Evolutionary conservation across 2,888 invertebrate genomes (phyloP).

Genomic region (Campopleginae sp.): DNA sequence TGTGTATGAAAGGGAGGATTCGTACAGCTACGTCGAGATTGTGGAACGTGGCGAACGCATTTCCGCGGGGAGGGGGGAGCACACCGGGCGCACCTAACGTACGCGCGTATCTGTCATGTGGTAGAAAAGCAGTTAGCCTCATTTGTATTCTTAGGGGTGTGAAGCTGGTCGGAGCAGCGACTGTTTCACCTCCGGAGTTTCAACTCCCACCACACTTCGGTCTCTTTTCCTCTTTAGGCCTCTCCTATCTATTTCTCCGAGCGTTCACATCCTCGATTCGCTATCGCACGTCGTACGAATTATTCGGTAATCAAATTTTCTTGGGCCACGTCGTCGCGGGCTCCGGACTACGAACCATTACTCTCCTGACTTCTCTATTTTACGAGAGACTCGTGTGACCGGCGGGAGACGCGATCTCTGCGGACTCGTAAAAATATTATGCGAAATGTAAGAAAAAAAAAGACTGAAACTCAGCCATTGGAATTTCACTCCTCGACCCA

Average conservation of each 20-base stretch:
- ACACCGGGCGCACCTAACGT: constrained; percentile 45
- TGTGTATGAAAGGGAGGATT: constrained; percentile 52
- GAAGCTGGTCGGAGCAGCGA: constrained; percentile 67
- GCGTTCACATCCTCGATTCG: constrained; percentile 76
- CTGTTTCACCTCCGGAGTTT: constrained; percentile 33
- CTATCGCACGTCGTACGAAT: constrained; percentile 83
- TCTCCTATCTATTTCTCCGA: constrained; percentile 55
- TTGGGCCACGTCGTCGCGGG: constrained; percentile 58
- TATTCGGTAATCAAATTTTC: constrained; percentile 84
- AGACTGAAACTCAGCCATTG: neutral
- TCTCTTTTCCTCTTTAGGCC: constrained; percentile 15
- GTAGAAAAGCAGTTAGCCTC: constrained; percentile 81
- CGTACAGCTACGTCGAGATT: constrained; percentile 60
- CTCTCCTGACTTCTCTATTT: constrained; percentile 66
- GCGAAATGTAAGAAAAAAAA: neutral
- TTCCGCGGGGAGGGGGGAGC: constrained; percentile 24
- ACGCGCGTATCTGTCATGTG: constrained; percentile 70
- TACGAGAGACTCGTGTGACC: constrained; percentile 61
- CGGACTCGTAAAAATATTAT: constrained; percentile 18
- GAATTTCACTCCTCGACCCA: neutral
- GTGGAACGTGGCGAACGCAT: constrained; percentile 64
- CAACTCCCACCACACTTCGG: neutral
- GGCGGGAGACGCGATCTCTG: constrained; percentile 29
- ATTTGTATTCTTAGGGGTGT: constrained; percentile 83
- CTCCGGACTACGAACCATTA: constrained; percentile 52